These are phyloP conservation scores for Thereva nobilitata DNA, from an alignment of 2,888 invertebrate genomes.

Conservation along the genomic window DNA sequence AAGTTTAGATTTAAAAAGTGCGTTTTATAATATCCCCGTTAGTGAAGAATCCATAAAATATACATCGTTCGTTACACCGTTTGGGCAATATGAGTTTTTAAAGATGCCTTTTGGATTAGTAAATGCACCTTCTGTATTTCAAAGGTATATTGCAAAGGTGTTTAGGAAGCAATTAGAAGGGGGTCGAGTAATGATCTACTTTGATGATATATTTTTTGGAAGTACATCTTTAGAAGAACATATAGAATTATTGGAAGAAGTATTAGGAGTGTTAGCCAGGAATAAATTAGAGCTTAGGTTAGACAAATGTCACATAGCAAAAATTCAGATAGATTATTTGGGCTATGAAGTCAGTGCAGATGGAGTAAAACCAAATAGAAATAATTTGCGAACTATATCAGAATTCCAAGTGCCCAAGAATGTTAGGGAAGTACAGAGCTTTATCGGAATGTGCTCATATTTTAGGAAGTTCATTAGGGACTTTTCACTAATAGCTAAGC, in stretches of 20 bases:
- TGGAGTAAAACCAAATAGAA: not conserved
- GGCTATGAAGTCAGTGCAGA: not conserved
- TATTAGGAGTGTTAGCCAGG: not conserved
- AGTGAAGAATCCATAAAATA: conserved; percentile 40
- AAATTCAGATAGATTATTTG: conserved; percentile 5
- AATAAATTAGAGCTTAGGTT: not conserved
- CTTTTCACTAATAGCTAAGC: conserved; percentile 3
- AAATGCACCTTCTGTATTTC: conserved; percentile 35
- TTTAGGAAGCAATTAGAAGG: conserved; percentile 33
- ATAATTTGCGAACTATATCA: not conserved
- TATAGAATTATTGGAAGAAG: conserved; percentile 12
- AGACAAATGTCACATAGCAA: conserved; percentile 5
- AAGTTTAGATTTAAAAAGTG: conserved; percentile 41
- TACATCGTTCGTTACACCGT: conserved; percentile 42
- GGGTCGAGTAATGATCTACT: conserved; percentile 39
- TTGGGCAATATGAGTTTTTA: conserved; percentile 40
- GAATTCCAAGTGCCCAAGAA: conserved; percentile 4
- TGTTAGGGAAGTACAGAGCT: not conserved
- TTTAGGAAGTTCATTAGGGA: not conserved
- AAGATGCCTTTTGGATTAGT: conserved; percentile 40
- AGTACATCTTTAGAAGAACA: conserved; percentile 39
- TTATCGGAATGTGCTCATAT: conserved; percentile 6
- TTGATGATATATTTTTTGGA: conserved; percentile 44
- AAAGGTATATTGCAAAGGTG: conserved; percentile 40
- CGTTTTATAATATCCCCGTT: conserved; percentile 41